Conservation (phyloP, 1,140 invertebrate genomes). For the Stratiolaelaps scimitus region DNA sequence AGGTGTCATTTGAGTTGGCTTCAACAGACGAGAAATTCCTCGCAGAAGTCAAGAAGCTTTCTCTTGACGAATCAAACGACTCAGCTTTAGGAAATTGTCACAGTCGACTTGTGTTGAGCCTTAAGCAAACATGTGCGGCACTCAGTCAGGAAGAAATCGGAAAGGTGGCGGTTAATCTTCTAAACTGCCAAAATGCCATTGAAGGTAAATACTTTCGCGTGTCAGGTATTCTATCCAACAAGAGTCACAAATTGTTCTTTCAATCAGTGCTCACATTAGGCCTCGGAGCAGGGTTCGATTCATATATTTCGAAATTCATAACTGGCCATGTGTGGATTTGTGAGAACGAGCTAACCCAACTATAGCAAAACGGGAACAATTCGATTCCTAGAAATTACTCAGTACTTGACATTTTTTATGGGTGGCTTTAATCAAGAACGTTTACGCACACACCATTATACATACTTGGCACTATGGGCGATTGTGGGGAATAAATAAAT, state of each 20-base stretch:
- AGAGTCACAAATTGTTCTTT: too few species aligned
- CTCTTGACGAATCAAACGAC: slow-evolving; percentile 41
- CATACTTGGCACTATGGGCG: not conserved
- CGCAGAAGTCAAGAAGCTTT: slow-evolving; percentile 49
- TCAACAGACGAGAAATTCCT: slow-evolving; percentile 54
- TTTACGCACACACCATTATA: slow-evolving; percentile 11
- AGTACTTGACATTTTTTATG: too few species aligned
- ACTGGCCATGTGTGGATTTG: too few species aligned
- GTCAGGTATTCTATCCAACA: too few species aligned
- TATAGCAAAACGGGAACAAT: too few species aligned
- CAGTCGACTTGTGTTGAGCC: slow-evolving; percentile 50
- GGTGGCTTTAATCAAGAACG: too few species aligned
- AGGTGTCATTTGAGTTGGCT: slow-evolving; percentile 50
- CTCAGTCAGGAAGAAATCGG: slow-evolving; percentile 54
- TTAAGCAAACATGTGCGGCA: slow-evolving; percentile 47
- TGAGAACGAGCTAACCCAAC: too few species aligned
- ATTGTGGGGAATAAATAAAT: not conserved
- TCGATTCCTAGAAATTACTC: too few species aligned
- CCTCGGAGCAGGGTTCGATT: too few species aligned
- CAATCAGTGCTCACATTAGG: too few species aligned
- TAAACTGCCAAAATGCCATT: slow-evolving; percentile 54
- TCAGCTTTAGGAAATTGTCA: slow-evolving; percentile 53
- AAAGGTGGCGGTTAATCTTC: slow-evolving; percentile 53
- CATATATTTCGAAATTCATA: too few species aligned
- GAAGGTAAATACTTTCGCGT: slow-evolving; percentile 50